Evolutionary conservation across 2,797 vertebrate species (phyloP).

Genomic region (Chelmon rostratus): DNA sequence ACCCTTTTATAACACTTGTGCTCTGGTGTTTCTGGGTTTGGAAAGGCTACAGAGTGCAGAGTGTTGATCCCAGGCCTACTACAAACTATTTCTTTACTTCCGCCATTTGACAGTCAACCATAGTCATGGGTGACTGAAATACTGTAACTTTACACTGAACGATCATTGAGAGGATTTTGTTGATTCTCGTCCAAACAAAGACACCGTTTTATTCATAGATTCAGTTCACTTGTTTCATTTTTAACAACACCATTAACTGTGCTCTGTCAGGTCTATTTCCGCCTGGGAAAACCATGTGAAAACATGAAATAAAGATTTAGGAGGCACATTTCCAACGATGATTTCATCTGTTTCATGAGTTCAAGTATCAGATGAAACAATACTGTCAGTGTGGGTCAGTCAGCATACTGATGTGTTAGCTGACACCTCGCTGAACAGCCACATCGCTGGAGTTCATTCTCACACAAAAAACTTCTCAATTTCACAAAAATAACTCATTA

Average conservation of each 20-base stretch:
- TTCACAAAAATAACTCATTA: not conserved
- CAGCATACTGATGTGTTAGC: conserved; percentile 7
- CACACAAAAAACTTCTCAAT: not conserved
- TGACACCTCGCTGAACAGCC: conserved; percentile 1
- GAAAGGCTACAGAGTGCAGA: no score
- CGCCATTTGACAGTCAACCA: not conserved
- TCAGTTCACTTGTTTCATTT: conserved; percentile 45
- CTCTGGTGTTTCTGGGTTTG: no score
- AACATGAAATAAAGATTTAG: conserved; percentile 32
- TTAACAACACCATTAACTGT: conserved; percentile 31
- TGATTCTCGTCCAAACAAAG: conserved; percentile 34
- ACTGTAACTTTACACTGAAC: conserved; percentile 48
- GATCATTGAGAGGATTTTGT: conserved; percentile 21
- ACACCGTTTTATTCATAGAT: conserved; percentile 38
- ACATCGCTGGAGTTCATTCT: not conserved
- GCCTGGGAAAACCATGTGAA: conserved; percentile 37
- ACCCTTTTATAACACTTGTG: no score
- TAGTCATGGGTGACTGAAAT: conserved; percentile 38
- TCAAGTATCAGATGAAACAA: conserved; percentile 49
- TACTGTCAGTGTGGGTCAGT: conserved; percentile 6
- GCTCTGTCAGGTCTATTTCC: conserved; percentile 34
- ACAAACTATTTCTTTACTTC: conserved; percentile 14
- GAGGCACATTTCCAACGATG: conserved; percentile 37
- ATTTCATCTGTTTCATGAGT: conserved; percentile 48
- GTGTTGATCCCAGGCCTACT: no score